Evolutionary conservation across 2,888 invertebrate species (phyloP), one percentile per base, ranked within the genome.

Genomic region (Diadromus collaris): DNA sequence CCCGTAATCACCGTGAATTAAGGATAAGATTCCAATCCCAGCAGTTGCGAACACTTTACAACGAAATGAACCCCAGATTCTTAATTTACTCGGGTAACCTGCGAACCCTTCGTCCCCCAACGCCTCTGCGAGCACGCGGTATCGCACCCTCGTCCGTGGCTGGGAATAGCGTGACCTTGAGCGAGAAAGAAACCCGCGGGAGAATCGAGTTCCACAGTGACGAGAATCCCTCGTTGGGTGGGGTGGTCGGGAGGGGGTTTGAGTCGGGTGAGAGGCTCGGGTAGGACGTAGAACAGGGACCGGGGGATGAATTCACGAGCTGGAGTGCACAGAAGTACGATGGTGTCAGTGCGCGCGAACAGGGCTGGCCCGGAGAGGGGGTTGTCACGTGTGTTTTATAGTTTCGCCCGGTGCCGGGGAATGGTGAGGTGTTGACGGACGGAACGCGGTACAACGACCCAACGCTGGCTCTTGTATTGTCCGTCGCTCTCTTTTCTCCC

Each of bases 341-440:
- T 79, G 83, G 82, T 79, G 73, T 67, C 77, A 80, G 83, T 82
- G 83, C 84, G 83, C 81, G 38, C 83, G 79, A 82, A 80, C 79
- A 81, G 81, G 82, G 63, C 85, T 82, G 84, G 56, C 80, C 85
- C 82, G 85, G 84, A 84, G 84, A 84, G 85, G 83, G 85, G 38
- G 38, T 10, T 88, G 89, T 88, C 87, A 87, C 87, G 89, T 88
- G 89, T 89, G 85, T 89, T 89, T 89, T 89, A 89, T 89, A 89
- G 89, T 89, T 89, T 88, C 85, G 85, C 85, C 84, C 82, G 38
- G 84, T 85, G 86, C 85, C 81, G 84, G 85, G 85, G 85, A 16
- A 86, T 80, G 85, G 86, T 82, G 88, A 88, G 88, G 89, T 89
- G 89, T 88, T 89, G 89, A 89, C 89, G 89, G 88, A 89, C 88